A percentile compares a stretch with the other conserved stretches of the same genome.
Evolutionary conservation across 2,888 invertebrate genomes (phyloP).

Genomic region (Yponomeuta sedellus): DNA sequence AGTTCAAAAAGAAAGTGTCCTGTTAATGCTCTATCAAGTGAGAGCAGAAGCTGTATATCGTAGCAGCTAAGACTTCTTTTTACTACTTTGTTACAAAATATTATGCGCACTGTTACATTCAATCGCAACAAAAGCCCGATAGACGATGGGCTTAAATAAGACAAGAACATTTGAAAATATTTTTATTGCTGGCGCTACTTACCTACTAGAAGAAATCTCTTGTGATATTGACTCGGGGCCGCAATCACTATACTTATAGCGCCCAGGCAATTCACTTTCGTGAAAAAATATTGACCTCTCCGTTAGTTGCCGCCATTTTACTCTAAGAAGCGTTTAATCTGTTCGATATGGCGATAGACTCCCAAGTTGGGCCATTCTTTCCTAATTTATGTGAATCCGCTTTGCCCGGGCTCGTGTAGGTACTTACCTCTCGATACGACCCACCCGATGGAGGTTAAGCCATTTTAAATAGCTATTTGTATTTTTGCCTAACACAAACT

Average conservation of each 20-base stretch:
- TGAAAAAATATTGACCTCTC: conserved; percentile 20
- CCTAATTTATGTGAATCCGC: conserved; percentile 53
- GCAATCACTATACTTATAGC: not conserved
- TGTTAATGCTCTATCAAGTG: too few species aligned
- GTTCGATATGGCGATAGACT: conserved; percentile 63
- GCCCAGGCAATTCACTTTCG: not conserved
- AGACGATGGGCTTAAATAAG: not conserved
- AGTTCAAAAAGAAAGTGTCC: too few species aligned
- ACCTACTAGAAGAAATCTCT: not conserved
- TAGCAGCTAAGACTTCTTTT: too few species aligned
- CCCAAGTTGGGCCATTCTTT: conserved; percentile 63
- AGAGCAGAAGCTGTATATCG: too few species aligned
- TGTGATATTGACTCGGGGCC: not conserved
- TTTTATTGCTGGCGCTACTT: not conserved
- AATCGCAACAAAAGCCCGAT: not conserved
- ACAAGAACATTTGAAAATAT: not conserved
- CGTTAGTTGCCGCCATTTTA: conserved; percentile 40
- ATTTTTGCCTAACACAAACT: too few species aligned
- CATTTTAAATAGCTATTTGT: conserved; percentile 4
- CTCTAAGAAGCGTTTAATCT: conserved; percentile 57
- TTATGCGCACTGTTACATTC: not conserved
- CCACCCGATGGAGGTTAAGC: conserved; percentile 17
- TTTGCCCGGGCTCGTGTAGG: conserved; percentile 28
- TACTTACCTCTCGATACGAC: conserved; percentile 22
- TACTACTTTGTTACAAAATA: too few species aligned